phyloP scores from a whole-genome alignment of 2,113 vertebrate species.

The zebrafish (Danio rerio) region GRCz12tu NC_133181.1:15611001-15611500 shows the following conservation, averaged over 20 bases:
- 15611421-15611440: neutral
- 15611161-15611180: constrained; percentile 54
- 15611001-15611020: constrained; percentile 75
- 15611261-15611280: constrained; percentile 22
- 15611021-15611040: constrained; percentile 70
- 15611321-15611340: constrained; percentile 57
- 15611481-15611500: neutral
- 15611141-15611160: constrained; percentile 75
- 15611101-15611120: constrained; percentile 71
- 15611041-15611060: constrained; percentile 69
- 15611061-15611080: constrained; percentile 66
- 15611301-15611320: constrained; percentile 44
- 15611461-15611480: neutral
- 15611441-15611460: neutral
- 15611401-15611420: constrained; percentile 33
- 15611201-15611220: constrained; percentile 66
- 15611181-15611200: constrained; percentile 63
- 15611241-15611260: constrained; percentile 6
- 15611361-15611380: constrained; percentile 32
- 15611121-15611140: constrained; percentile 78
- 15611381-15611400: constrained; percentile 22
- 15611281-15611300: constrained; percentile 5
- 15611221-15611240: constrained; percentile 58
- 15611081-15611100: constrained; percentile 69
- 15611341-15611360: constrained; percentile 53